A percentile compares a stretch with the other conserved stretches of the same genome.
Conservation (phyloP, 2,113 vertebrate species). For the Saiga tatarica region DNA sequence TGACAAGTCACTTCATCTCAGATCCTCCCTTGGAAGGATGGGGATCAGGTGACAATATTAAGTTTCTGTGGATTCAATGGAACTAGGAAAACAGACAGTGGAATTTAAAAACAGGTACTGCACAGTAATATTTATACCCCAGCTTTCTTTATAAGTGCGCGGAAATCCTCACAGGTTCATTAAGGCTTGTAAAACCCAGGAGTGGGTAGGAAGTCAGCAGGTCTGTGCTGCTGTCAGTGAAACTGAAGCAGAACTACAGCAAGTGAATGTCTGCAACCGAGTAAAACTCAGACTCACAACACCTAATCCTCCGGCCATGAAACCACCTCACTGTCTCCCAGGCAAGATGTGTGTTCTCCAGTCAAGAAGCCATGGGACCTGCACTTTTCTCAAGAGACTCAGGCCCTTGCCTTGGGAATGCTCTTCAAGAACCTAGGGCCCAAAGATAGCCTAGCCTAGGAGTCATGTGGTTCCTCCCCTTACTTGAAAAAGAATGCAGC, state of each 20-base stretch:
- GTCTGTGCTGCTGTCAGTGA: background rate
- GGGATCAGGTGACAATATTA: slow-evolving; percentile 50
- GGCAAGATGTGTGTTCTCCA: background rate
- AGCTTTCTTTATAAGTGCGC: slow-evolving; percentile 32
- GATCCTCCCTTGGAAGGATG: slow-evolving; percentile 31
- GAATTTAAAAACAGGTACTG: background rate
- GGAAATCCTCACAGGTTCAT: background rate
- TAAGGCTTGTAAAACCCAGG: background rate
- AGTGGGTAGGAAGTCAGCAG: background rate
- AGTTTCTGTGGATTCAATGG: slow-evolving; percentile 48
- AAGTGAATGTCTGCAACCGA: background rate
- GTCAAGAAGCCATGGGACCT: background rate
- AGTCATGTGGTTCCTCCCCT: background rate
- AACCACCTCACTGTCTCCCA: background rate
- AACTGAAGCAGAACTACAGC: slow-evolving; percentile 21
- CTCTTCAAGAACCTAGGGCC: background rate
- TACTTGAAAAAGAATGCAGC: background rate
- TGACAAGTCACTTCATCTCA: slow-evolving; percentile 1
- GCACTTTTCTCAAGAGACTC: background rate
- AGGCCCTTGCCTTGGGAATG: background rate
- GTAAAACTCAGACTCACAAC: background rate
- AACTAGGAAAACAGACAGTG: background rate
- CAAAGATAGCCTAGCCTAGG: background rate
- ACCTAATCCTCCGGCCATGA: background rate
- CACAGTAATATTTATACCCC: slow-evolving; percentile 6